Conservation (phyloP, 2,888 invertebrate species). For the Hydrotaea cyrtoneurina region DNA sequence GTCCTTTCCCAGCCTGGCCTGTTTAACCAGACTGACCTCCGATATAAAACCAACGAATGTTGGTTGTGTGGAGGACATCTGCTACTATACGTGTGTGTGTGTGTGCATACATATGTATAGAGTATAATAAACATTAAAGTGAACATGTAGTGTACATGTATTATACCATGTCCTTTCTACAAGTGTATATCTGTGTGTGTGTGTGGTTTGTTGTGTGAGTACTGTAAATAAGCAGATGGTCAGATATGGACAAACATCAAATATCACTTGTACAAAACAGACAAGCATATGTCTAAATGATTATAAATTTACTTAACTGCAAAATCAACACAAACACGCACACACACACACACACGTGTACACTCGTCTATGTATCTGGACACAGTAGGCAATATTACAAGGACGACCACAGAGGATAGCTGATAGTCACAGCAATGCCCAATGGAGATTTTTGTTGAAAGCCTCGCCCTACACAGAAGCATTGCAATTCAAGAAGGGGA, state of each 20-base stretch:
- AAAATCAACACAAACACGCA: background rate
- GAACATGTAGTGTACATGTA: conserved; percentile 19
- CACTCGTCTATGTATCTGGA: background rate
- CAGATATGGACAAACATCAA: conserved; percentile 50
- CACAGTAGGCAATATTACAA: too few relatives aligned
- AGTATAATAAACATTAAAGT: conserved; percentile 49
- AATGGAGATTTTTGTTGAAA: too few relatives aligned
- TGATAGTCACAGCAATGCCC: too few relatives aligned
- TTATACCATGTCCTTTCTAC: background rate
- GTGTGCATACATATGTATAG: conserved; percentile 21
- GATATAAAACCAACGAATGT: too few relatives aligned
- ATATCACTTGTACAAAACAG: conserved; percentile 36
- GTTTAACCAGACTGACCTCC: too few relatives aligned
- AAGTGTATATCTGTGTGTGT: background rate
- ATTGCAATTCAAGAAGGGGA: too few relatives aligned
- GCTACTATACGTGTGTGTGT: background rate
- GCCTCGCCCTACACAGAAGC: too few relatives aligned
- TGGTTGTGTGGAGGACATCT: background rate
- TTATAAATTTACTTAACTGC: conserved; percentile 49
- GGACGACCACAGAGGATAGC: too few relatives aligned
- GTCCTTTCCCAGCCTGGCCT: too few relatives aligned
- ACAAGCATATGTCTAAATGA: conserved; percentile 47
- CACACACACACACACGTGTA: background rate
- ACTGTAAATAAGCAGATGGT: conserved; percentile 40
- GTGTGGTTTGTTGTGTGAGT: background rate